Percentiles rank a stretch among this genome's conserved stretches.
These are phyloP conservation scores for Lagocephalus sceleratus DNA, from an alignment of 2,797 vertebrate genomes.

Conservation along the genomic window DNA sequence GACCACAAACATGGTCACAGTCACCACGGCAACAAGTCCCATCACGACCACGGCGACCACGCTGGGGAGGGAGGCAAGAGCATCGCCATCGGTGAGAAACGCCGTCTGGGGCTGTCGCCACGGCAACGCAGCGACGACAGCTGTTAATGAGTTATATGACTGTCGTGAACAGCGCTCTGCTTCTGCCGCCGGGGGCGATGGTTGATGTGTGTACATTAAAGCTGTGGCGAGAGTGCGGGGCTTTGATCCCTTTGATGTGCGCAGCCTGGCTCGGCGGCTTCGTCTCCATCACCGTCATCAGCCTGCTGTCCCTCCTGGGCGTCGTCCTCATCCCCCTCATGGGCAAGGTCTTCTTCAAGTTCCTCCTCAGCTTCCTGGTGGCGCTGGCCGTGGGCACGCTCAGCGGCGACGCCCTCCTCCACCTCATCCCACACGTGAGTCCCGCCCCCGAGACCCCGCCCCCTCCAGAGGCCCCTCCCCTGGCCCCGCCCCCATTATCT, in stretches of 20 bases:
- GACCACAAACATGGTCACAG: slow-evolving; percentile 39
- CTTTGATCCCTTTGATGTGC: slow-evolving; percentile 5
- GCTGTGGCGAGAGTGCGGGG: too few relatives aligned
- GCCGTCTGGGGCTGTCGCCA: too few relatives aligned
- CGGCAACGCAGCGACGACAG: too few relatives aligned
- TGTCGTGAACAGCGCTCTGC: neutral
- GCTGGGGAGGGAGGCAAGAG: slow-evolving; percentile 28
- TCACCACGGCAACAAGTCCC: slow-evolving; percentile 40
- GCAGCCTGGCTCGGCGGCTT: slow-evolving; percentile 94
- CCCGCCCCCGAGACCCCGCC: too few relatives aligned
- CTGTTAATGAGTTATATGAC: too few relatives aligned
- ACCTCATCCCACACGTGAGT: slow-evolving; percentile 97
- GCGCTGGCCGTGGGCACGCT: slow-evolving; percentile 94
- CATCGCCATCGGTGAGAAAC: slow-evolving; percentile 49
- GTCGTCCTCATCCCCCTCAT: slow-evolving; percentile 92
- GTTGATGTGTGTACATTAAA: neutral
- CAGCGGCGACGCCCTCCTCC: slow-evolving; percentile 94
- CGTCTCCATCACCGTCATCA: slow-evolving; percentile 92
- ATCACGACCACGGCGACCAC: slow-evolving; percentile 7
- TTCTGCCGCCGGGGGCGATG: neutral
- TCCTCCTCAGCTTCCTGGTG: slow-evolving; percentile 95
- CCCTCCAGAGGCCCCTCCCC: too few relatives aligned
- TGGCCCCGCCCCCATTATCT: too few relatives aligned
- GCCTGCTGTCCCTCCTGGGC: slow-evolving; percentile 88
- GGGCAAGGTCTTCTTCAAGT: slow-evolving; percentile 95